Evolutionary conservation across 2,888 invertebrate species (phyloP).

Genomic region (Oscheius sp.): DNA sequence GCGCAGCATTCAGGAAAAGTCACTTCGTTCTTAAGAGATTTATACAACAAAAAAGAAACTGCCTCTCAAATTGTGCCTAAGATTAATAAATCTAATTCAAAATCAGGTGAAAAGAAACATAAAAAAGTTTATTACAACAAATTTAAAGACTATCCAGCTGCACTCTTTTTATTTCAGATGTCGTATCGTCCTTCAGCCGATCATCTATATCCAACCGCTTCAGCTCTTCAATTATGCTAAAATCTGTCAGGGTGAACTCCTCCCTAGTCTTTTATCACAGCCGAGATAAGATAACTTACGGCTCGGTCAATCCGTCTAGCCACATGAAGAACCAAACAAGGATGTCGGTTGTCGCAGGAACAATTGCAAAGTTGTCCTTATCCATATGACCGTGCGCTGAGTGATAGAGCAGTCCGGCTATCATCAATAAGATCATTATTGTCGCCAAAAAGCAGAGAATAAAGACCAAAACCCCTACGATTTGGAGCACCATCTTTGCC

Average conservation of each 20-base stretch:
- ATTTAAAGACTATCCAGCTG: no score
- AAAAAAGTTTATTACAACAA: no score
- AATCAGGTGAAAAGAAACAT: no score
- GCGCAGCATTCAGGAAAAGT: no score
- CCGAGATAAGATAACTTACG: background rate
- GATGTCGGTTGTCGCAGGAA: background rate
- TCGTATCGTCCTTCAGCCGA: no score
- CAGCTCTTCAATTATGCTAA: constrained; percentile 19
- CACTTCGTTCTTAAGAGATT: no score
- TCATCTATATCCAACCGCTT: constrained; percentile 18
- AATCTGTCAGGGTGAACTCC: background rate
- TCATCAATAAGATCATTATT: background rate
- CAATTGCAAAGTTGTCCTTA: background rate
- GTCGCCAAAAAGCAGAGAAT: background rate
- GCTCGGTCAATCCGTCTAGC: constrained; percentile 2
- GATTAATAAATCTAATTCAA: no score
- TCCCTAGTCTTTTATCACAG: background rate
- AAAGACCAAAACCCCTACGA: background rate
- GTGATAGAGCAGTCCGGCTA: background rate
- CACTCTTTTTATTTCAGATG: no score
- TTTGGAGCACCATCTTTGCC: background rate
- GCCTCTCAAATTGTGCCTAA: no score
- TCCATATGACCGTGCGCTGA: background rate
- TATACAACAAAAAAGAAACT: no score
- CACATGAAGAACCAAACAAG: constrained; percentile 21